Base-by-base conservation (phyloP, 2,888 invertebrate species). In the Holacanthella duospinosa region DNA sequence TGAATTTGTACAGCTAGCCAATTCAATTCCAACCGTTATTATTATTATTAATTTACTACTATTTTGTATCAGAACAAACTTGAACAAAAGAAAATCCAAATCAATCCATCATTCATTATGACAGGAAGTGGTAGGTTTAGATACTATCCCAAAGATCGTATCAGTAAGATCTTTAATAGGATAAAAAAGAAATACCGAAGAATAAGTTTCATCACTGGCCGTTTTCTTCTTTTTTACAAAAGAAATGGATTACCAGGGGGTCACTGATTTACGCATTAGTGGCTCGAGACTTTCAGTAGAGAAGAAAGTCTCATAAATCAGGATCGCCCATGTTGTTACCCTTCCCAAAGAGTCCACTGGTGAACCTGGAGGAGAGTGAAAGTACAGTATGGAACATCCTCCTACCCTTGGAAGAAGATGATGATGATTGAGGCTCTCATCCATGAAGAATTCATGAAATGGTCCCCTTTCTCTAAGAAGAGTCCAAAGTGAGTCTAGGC, bases 231-330 rank as follows among this genome's bases (percentile, higher is more conserved):
- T 21, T 48, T 36, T 36, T 36, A 36, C 36, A 36, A 36, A 36
- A 16, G 36, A 21, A 21, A 21, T 48, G 48, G 21, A 48, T 48
- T 21, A 55, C 36, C 6, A 12, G 3, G 36, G 25, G 64, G 64
- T 65, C 62, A 65, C 63, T 65, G 65, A 64, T 64, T 64, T 62
- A 66, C 66, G 63, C 63, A 64, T 63, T 63, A 62, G 62, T 62
- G 64, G 64, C 62, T 55, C 43, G 36, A 55, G 60, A 29, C 48
- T 48, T 25, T 25, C 48, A 27, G 21, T 61, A 21, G 6, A 55
- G 19, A 27, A 19, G 55, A 6, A 19, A 43, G 27, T 56, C 54
- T 44, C 54, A 65, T 67, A 67, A 67, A 67, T 67, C 67, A 67
- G 64, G 62, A 61, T 64, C 29, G 2, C 57, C 57, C 29, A 29